phyloP scores from a whole-genome alignment of 2,888 invertebrate genomes.

The Bugulina stolonifera region DNA sequence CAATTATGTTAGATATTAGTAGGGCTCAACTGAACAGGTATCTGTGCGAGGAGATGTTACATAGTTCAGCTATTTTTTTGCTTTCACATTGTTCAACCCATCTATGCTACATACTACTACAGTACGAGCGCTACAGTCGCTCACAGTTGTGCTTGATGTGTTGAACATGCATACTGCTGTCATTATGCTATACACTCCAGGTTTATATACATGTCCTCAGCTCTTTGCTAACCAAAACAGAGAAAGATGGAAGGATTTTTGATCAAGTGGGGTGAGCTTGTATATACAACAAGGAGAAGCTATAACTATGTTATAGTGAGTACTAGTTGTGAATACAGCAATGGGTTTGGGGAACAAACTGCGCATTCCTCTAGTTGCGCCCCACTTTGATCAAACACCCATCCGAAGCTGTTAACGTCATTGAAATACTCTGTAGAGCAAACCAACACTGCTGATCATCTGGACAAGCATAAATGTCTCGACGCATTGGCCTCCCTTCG shows the following conservation, averaged over 20 bases:
- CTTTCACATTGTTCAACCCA: background rate
- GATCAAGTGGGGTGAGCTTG: conserved; percentile 47
- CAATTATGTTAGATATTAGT: too few relatives aligned
- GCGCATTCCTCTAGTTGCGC: background rate
- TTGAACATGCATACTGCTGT: conserved; percentile 19
- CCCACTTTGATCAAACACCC: conserved; percentile 23
- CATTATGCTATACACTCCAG: conserved; percentile 25
- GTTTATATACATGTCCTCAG: background rate
- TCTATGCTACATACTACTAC: too few relatives aligned
- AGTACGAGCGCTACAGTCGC: too few relatives aligned
- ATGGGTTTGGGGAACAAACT: background rate
- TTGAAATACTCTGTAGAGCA: conserved; percentile 14
- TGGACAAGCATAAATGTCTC: conserved; percentile 98
- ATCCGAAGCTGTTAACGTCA: background rate
- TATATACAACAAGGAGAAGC: too few relatives aligned
- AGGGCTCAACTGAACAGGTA: too few relatives aligned
- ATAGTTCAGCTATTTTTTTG: too few relatives aligned
- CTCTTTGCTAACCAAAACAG: background rate
- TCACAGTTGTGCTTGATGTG: background rate
- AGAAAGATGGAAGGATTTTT: conserved; percentile 52
- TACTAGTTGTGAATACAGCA: too few relatives aligned
- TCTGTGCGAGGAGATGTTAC: too few relatives aligned
- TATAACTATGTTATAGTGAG: too few relatives aligned
- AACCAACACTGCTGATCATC: conserved; percentile 71
- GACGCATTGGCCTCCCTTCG: conserved; percentile 99